A percentile compares a stretch with the other conserved stretches of the same genome.
phyloP scores from a whole-genome alignment of 2,113 vertebrate genomes.

The Xiphophorus maculatus region DNA sequence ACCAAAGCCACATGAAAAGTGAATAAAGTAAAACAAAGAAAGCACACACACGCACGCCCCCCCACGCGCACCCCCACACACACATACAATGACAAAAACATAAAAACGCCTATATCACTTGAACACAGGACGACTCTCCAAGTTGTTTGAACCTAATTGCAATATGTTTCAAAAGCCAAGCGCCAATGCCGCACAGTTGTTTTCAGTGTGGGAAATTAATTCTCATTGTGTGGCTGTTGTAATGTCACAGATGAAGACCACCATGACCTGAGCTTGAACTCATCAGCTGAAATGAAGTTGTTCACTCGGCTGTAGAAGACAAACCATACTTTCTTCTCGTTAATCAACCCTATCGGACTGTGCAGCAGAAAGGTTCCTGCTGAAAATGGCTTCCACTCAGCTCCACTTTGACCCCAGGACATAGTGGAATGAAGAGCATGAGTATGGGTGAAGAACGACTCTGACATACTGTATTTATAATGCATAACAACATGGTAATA shows the following conservation, averaged over 20 bases:
- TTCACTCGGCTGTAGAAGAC: slow-evolving; percentile 99
- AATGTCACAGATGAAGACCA: slow-evolving; percentile 95
- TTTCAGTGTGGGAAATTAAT: slow-evolving; percentile 92
- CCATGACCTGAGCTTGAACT: slow-evolving; percentile 97
- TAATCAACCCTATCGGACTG: slow-evolving; percentile 90
- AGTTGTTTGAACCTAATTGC: slow-evolving; percentile 71
- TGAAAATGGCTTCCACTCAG: slow-evolving; percentile 74
- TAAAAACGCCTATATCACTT: slow-evolving; percentile 25
- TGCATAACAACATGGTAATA: slow-evolving; percentile 82
- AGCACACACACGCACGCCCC: background rate
- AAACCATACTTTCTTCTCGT: slow-evolving; percentile 90
- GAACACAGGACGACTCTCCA: slow-evolving; percentile 30
- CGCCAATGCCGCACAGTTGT: slow-evolving; percentile 50
- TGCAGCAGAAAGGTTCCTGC: slow-evolving; percentile 65
- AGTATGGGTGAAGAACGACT: slow-evolving; percentile 64
- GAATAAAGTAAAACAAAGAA: slow-evolving; percentile 25
- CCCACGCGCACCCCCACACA: background rate
- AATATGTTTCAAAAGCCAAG: slow-evolving; percentile 73
- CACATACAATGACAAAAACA: background rate
- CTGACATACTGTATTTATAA: slow-evolving; percentile 80
- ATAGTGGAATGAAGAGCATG: slow-evolving; percentile 46
- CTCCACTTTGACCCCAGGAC: slow-evolving; percentile 88
- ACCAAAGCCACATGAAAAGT: slow-evolving; percentile 55
- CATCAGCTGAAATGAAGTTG: slow-evolving; percentile 99
- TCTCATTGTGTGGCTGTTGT: slow-evolving; percentile 83